These are phyloP conservation scores for Epirrhoe tristata DNA, from an alignment of 2,888 invertebrate species.

Conservation along the genomic window DNA sequence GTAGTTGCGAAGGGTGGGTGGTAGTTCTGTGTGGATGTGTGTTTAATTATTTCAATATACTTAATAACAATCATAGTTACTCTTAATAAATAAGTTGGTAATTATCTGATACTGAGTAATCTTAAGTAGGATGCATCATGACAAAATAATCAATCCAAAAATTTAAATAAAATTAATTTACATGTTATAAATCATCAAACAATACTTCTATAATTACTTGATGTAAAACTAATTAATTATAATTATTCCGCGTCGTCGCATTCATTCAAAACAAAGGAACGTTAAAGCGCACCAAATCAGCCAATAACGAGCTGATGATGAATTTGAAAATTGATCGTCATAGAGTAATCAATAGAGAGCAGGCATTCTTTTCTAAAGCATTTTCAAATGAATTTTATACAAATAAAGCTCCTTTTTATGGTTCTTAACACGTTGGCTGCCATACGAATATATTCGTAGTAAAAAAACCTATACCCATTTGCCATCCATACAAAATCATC, in stretches of 20 bases:
- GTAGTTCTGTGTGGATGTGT: neutral
- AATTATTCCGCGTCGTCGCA: constrained; percentile 19
- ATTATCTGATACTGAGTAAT: neutral
- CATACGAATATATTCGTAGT: too few relatives aligned
- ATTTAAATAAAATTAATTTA: neutral
- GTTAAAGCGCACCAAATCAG: constrained; percentile 16
- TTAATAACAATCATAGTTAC: neutral
- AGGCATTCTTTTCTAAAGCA: neutral
- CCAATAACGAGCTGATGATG: constrained; percentile 3
- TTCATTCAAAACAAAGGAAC: constrained; percentile 19
- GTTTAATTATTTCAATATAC: neutral
- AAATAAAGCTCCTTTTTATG: too few relatives aligned
- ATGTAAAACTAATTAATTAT: constrained; percentile 17
- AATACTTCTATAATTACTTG: constrained; percentile 15
- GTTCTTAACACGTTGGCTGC: too few relatives aligned
- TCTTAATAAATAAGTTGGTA: neutral
- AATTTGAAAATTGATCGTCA: constrained; percentile 15
- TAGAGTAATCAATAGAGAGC: constrained; percentile 2
- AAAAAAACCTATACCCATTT: too few relatives aligned
- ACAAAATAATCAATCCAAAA: neutral
- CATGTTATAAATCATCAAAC: constrained; percentile 2
- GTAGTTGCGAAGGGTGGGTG: constrained; percentile 6
- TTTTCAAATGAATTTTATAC: too few relatives aligned
- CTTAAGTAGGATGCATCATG: neutral
- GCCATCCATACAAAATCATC: too few relatives aligned